Evolutionary conservation across 1,140 invertebrate species (phyloP).

Genomic region (Euglossa dilemma): DNA sequence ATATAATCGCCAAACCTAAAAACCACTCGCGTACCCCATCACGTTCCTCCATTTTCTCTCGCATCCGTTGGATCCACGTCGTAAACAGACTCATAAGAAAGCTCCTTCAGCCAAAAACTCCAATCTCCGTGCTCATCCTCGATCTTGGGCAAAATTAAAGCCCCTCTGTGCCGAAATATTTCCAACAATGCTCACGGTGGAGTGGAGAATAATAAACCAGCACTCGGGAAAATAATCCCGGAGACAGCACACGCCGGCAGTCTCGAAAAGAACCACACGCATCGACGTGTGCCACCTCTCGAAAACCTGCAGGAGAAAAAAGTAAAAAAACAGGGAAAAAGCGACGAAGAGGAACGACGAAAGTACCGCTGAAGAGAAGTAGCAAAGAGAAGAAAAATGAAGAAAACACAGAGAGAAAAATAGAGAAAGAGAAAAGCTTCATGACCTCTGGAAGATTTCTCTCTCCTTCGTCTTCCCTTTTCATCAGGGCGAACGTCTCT

Average conservation of each 20-base stretch:
- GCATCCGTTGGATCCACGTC: not conserved
- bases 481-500: not conserved
- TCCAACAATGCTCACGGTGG: no score
- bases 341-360: no score
- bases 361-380: not conserved
- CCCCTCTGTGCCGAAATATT: not conserved
- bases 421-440: not conserved
- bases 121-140: not conserved
- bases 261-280: not conserved
- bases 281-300: not conserved
- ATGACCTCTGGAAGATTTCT: not conserved
- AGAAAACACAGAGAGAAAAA: not conserved
- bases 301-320: no score
- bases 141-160: slow-evolving; percentile 12
- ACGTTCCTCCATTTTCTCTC: not conserved
- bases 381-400: not conserved
- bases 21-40: no score
- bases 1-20: no score
- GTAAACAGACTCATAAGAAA: not conserved
- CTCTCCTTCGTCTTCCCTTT: not conserved
- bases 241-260: not conserved
- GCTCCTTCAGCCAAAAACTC: not conserved
- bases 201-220: slow-evolving; percentile 25
- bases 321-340: not conserved
- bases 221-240: slow-evolving; percentile 23